phyloP scores from a whole-genome alignment of 2,888 invertebrate genomes.

The Melikaiella ostensackeni region DNA sequence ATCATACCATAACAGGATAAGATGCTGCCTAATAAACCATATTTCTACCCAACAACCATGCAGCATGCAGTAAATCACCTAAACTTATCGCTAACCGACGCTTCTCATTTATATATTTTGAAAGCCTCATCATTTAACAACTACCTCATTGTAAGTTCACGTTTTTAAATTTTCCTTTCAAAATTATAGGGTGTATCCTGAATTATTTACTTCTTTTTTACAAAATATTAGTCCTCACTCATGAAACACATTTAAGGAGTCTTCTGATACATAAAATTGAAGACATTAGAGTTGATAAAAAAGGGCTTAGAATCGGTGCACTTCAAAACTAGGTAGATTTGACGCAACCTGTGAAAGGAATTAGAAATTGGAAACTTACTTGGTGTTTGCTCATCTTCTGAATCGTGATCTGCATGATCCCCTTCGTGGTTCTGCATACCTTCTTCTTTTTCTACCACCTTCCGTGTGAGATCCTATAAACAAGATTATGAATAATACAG shows the following conservation, averaged over 20 bases:
- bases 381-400: constrained; percentile 77
- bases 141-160: background rate
- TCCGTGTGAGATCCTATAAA: constrained; percentile 79
- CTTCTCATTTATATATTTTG: background rate
- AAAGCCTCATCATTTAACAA: background rate
- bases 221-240: background rate
- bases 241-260: background rate
- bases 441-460: constrained; percentile 80
- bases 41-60: constrained; percentile 61
- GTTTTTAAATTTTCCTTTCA: background rate
- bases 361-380: constrained; percentile 65
- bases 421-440: constrained; percentile 70
- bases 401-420: constrained; percentile 76
- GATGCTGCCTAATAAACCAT: constrained; percentile 66
- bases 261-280: background rate
- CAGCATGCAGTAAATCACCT: constrained; percentile 46
- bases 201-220: background rate
- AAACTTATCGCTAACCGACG: background rate
- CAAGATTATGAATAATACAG: constrained; percentile 7
- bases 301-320: background rate
- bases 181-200: background rate
- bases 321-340: background rate
- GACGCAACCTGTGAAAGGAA: background rate
- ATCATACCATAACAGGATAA: constrained; percentile 68
- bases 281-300: background rate